These are phyloP conservation scores for Drosophila kepulauana DNA, from an alignment of 1,140 invertebrate species.

Conservation along the genomic window DNA sequence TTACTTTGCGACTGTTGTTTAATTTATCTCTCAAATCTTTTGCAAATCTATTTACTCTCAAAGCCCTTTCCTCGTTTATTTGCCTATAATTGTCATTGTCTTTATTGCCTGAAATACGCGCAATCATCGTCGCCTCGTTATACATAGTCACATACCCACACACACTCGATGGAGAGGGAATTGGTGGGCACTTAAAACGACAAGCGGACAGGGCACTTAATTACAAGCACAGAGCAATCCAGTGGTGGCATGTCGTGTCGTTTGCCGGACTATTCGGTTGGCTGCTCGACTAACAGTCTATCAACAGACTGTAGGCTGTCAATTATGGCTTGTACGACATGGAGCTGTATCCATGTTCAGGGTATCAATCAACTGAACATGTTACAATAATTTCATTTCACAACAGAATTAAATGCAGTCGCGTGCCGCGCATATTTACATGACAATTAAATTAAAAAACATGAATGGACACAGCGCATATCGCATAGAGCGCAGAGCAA, in stretches of 20 bases:
- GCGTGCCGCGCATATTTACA: constrained; percentile 73
- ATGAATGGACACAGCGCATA: constrained; percentile 52
- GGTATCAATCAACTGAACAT: constrained; percentile 77
- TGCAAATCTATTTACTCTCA: neutral
- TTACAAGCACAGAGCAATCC: constrained; percentile 61
- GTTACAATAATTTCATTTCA: constrained; percentile 77
- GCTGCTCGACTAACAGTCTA: neutral
- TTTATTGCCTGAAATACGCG: constrained; percentile 26
- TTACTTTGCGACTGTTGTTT: too few species aligned
- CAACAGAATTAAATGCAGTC: constrained; percentile 76
- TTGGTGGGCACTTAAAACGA: constrained; percentile 69
- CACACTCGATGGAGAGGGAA: constrained; percentile 18
- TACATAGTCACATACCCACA: constrained; percentile 12
- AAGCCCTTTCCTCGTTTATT: neutral
- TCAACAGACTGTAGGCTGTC: constrained; percentile 56
- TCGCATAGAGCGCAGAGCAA: constrained; percentile 1
- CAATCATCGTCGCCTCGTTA: constrained; percentile 63
- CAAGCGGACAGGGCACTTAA: constrained; percentile 69
- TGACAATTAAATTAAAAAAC: constrained; percentile 83
- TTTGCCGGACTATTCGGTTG: neutral
- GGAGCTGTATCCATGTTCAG: constrained; percentile 47
- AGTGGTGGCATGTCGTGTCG: constrained; percentile 45
- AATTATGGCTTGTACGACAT: constrained; percentile 76
- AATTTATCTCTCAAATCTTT: neutral
- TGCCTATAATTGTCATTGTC: constrained; percentile 30